Percentiles rank a stretch among this genome's conserved stretches.
Evolutionary conservation across 1,140 invertebrate genomes (phyloP).

Genomic region (Fopius arisanus): DNA sequence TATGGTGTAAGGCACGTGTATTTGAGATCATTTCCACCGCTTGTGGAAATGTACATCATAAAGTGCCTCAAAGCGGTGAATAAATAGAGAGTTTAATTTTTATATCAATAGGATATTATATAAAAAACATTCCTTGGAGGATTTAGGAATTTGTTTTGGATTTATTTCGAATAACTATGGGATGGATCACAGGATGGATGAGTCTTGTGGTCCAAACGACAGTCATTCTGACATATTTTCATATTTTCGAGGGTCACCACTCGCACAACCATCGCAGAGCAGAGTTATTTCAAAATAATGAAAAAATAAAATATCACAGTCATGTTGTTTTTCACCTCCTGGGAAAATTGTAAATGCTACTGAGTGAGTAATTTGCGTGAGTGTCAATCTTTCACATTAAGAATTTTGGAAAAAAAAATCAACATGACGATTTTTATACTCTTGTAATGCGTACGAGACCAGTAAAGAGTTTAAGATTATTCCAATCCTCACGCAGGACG

Average conservation of each 20-base stretch:
- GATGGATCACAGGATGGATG: constrained; percentile 46
- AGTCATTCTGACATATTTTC: constrained; percentile 41
- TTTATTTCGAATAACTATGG: constrained; percentile 34
- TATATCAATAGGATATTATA: background rate
- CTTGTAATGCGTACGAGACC: background rate
- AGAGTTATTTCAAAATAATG: constrained; percentile 61
- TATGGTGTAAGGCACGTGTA: background rate
- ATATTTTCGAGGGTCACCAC: constrained; percentile 57
- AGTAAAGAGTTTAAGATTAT: constrained; percentile 12
- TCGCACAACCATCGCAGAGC: constrained; percentile 64
- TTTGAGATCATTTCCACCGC: too few species aligned
- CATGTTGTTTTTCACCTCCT: background rate
- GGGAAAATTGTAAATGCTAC: constrained; percentile 2
- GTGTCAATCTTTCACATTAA: background rate
- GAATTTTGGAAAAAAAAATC: background rate
- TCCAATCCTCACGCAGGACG: constrained; percentile 40
- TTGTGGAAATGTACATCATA: background rate
- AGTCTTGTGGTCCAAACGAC: constrained; percentile 52
- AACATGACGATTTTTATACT: background rate
- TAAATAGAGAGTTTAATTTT: background rate
- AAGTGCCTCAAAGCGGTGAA: background rate
- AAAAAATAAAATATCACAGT: constrained; percentile 22
- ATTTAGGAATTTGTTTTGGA: constrained; percentile 31
- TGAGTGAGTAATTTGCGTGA: background rate
- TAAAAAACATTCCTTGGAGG: background rate